A percentile compares a stretch with the other conserved stretches of the same genome.
Evolutionary conservation across 2,113 vertebrate species (phyloP).

Genomic region (Solea solea): DNA sequence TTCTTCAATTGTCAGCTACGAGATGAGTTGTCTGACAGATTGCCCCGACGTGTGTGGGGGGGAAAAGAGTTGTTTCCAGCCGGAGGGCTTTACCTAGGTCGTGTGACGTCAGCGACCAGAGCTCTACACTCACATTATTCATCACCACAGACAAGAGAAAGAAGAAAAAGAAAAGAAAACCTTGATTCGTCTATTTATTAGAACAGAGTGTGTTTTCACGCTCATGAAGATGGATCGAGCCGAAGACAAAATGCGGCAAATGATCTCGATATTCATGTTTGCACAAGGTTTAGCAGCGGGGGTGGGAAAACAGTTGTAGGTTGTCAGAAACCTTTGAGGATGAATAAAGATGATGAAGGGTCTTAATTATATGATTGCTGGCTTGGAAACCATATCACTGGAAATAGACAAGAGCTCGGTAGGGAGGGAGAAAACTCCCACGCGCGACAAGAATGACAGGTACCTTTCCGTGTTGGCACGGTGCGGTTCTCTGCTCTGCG

Average conservation of each 20-base stretch:
- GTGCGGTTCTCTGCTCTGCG: constrained; percentile 21
- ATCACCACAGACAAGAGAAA: constrained; percentile 21
- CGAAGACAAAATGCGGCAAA: constrained; percentile 54
- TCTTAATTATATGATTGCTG: constrained; percentile 80
- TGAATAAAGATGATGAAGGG: constrained; percentile 78
- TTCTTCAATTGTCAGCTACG: no score
- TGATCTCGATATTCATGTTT: constrained; percentile 67
- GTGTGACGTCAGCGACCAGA: no score
- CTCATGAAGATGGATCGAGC: constrained; percentile 48
- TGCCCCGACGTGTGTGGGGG: no score
- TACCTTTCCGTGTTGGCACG: constrained; percentile 59
- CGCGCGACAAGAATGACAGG: constrained; percentile 70
- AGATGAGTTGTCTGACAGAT: no score
- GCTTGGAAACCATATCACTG: constrained; percentile 74
- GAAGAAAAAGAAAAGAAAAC: constrained; percentile 8
- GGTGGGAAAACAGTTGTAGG: constrained; percentile 75
- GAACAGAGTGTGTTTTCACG: constrained; percentile 26
- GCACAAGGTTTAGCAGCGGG: constrained; percentile 69
- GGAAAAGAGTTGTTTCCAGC: no score
- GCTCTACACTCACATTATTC: background rate
- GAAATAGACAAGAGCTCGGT: constrained; percentile 74
- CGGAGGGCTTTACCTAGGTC: no score
- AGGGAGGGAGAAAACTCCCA: constrained; percentile 70
- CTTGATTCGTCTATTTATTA: constrained; percentile 40
- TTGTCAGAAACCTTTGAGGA: constrained; percentile 76